Evolutionary conservation across 2,797 vertebrate species (phyloP), one percentile per base, ranked within the genome.

Genomic region (Helostoma temminkii): DNA sequence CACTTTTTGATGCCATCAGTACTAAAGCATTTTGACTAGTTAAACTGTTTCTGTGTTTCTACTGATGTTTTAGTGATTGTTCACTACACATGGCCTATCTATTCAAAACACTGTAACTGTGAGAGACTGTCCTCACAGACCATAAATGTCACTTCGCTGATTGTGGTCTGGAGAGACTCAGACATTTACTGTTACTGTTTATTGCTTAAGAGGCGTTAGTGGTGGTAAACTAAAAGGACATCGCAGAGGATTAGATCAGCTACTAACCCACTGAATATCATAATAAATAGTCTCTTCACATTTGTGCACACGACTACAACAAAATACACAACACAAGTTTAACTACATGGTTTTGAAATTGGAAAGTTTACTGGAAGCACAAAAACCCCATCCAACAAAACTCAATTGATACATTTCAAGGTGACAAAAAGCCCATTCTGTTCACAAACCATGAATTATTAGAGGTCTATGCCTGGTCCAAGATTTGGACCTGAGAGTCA

Each of bases 21-120:
- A 62, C 26, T 56, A 42, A 62, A 47, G 11, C 22, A 24, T 24
- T 61, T 25, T 48, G 14, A 59, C 46, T 57, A 60, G 24, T 25
- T 10, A 43, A 15, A 11, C 54, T 9, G 18, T 48, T 68, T 25
- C 52, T 37, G 12, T n/a, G n/a, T n/a, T n/a, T n/a, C n/a, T n/a
- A n/a, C n/a, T n/a, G n/a, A n/a, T n/a, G n/a, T 41, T 50, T 65
- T 50, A 15, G 12, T 25, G 46, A 62, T 41, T 49, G 36, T 48
- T 70, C 45, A 42, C 67, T 59, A 41, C 80, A 46, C 64, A 60
- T 66, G 64, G 71, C 80, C 78, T 64, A 6, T 65, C 66, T 67
- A 63, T 77, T 86, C 62, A 76, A 73, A 87, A 83, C 87, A 75
- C 41, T 52, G 67, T 2, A 66, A 58, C 79, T 58, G 78, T 52